Evolutionary conservation across 2,113 vertebrate species (phyloP).

Genomic region (Erythrocercus mccallii): DNA sequence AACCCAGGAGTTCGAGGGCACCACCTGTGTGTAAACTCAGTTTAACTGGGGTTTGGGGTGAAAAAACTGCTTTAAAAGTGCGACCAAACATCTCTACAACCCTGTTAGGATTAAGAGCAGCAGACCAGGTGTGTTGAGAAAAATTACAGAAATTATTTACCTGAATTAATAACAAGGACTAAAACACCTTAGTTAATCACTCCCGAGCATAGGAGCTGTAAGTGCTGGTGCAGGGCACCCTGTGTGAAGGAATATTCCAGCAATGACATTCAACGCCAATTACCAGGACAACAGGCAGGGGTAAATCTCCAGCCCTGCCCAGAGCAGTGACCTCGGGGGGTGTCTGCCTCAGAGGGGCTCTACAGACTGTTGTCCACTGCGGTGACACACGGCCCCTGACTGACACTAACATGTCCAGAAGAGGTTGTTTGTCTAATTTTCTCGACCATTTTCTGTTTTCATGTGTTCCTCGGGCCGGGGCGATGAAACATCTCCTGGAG

Average conservation of each 20-base stretch:
- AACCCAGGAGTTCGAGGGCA: background rate
- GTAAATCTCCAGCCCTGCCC: no score
- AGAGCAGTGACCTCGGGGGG: no score
- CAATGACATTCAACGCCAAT: background rate
- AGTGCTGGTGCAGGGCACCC: background rate
- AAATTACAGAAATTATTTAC: background rate
- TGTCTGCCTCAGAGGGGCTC: background rate
- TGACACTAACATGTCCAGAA: background rate
- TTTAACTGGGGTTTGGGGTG: background rate
- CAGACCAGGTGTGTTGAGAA: background rate
- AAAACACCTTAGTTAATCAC: background rate
- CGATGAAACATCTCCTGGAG: background rate
- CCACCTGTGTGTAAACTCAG: no score
- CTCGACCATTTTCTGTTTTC: background rate
- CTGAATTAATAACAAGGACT: background rate
- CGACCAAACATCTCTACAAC: background rate
- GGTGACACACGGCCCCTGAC: background rate
- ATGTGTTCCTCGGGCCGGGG: background rate
- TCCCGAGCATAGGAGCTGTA: background rate
- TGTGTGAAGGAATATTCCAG: background rate
- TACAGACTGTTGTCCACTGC: background rate
- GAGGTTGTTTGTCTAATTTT: background rate
- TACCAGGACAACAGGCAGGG: background rate
- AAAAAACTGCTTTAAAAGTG: background rate
- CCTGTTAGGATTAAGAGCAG: background rate